Conservation (phyloP, 2,797 vertebrate genomes). For the Coccyzus lansbergi region DNA sequence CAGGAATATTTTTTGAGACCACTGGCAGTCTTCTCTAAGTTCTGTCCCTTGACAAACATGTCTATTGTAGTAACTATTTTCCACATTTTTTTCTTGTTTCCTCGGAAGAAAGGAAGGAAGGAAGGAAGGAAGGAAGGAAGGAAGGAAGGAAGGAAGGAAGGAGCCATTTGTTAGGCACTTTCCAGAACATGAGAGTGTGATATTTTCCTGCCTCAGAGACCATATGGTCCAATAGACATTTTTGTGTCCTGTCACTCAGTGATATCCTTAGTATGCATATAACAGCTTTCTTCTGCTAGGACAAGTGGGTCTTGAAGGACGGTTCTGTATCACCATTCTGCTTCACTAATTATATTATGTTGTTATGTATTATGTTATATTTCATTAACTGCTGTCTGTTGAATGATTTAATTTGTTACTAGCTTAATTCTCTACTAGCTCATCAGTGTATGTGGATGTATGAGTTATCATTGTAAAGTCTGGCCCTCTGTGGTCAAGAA, state of each 20-base stretch:
- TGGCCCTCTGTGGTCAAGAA: not conserved
- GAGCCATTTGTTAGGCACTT: not conserved
- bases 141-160: not conserved
- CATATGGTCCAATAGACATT: not conserved
- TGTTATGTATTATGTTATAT: not conserved
- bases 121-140: not conserved
- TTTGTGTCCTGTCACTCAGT: not conserved
- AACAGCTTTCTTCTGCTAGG: not conserved
- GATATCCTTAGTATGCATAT: not conserved
- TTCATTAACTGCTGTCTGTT: not conserved
- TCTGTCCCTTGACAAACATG: not conserved
- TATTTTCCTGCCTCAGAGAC: not conserved
- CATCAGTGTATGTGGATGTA: fast-evolving
- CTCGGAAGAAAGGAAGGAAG: not conserved
- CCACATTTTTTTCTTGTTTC: not conserved
- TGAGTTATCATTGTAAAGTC: not conserved
- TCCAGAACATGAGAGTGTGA: not conserved
- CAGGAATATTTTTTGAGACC: not conserved
- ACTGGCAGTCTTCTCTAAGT: not conserved
- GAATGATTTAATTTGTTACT: not conserved
- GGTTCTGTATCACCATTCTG: not conserved
- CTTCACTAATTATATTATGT: not conserved
- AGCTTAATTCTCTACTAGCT: not conserved
- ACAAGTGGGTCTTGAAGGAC: not conserved
- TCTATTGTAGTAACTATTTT: not conserved